phyloP scores from a whole-genome alignment of 1,140 invertebrate species.

The Ceratina australensis region DNA sequence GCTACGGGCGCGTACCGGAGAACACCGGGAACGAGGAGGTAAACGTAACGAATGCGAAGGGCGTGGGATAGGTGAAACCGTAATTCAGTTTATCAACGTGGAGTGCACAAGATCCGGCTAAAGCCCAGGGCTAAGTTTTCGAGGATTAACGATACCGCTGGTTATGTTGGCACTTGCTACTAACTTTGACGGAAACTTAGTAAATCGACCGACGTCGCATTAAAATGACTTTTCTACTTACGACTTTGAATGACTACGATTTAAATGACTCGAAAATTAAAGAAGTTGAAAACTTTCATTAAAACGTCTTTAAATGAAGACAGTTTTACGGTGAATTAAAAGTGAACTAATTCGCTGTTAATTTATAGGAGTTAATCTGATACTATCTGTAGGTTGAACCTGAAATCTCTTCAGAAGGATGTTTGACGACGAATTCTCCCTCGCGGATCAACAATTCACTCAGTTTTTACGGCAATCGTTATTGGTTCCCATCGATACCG shows the following conservation, averaged over 20 bases:
- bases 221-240: too few relatives aligned
- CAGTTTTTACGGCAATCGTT: neutral
- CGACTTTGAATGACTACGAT: too few relatives aligned
- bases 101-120: conserved; percentile 70
- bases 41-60: neutral
- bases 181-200: conserved; percentile 19
- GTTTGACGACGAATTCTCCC: conserved; percentile 36
- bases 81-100: conserved; percentile 68
- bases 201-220: too few relatives aligned
- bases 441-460: neutral
- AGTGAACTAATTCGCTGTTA: too few relatives aligned
- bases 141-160: conserved; percentile 67
- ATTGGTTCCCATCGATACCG: neutral
- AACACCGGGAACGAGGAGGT: neutral
- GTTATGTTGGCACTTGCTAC: conserved; percentile 55
- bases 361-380: too few relatives aligned
- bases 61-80: conserved; percentile 32
- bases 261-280: too few relatives aligned
- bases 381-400: too few relatives aligned
- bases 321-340: too few relatives aligned
- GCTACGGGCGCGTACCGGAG: neutral
- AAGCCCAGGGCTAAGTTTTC: conserved; percentile 61
- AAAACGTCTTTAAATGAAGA: too few relatives aligned
- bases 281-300: too few relatives aligned
- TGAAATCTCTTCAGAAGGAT: conserved; percentile 34